A percentile compares a stretch with the other conserved stretches of the same genome.
Evolutionary conservation across 2,888 invertebrate species (phyloP).

Genomic region (Chloroclysta siterata): DNA sequence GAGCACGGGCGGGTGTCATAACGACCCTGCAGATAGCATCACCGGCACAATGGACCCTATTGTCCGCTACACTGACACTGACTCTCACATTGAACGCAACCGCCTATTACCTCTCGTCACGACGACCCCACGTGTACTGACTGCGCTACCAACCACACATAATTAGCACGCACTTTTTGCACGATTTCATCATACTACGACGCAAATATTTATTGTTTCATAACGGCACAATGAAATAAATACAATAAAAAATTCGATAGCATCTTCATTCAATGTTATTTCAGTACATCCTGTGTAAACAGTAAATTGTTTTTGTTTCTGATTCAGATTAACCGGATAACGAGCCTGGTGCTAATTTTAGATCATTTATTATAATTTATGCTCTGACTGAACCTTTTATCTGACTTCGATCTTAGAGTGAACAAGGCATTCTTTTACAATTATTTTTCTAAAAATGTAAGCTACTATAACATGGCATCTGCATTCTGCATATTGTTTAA

Average conservation of each 20-base stretch:
- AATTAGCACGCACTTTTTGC: constrained; percentile 36
- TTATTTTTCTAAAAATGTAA: neutral
- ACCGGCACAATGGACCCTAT: constrained; percentile 54
- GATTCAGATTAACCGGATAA: constrained; percentile 19
- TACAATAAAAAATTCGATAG: constrained; percentile 30
- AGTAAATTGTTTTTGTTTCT: constrained; percentile 37
- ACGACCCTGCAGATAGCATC: constrained; percentile 60
- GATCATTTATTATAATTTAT: constrained; percentile 4
- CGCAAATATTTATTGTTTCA: constrained; percentile 39
- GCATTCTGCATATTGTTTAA: too few relatives aligned
- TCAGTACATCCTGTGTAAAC: constrained; percentile 49
- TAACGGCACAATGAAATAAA: constrained; percentile 36
- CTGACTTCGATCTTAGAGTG: neutral
- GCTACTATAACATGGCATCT: too few relatives aligned
- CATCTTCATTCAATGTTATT: constrained; percentile 40
- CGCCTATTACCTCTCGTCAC: constrained; percentile 29
- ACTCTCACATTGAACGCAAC: constrained; percentile 47
- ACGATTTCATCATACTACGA: constrained; percentile 40
- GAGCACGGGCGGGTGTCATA: constrained; percentile 39
- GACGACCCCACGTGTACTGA: constrained; percentile 30
- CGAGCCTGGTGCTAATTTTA: constrained; percentile 30
- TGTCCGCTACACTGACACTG: constrained; percentile 61
- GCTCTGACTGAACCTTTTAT: neutral
- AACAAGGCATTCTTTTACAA: neutral
- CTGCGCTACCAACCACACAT: constrained; percentile 16